Evolutionary conservation across 2,888 invertebrate species (phyloP).

Genomic region (Marasmarcha lunaedactyla): DNA sequence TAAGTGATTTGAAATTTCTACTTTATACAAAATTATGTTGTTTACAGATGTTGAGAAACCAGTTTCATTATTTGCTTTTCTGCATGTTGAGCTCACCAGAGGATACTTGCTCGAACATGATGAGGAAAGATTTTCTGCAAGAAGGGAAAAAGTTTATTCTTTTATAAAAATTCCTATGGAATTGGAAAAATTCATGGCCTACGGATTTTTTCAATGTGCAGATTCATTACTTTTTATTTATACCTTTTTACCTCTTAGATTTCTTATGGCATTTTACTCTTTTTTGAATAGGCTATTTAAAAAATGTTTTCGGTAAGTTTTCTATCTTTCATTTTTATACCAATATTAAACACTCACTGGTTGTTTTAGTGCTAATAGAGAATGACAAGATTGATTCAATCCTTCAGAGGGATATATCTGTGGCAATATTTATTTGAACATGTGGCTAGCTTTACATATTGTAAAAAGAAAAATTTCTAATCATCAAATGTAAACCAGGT

Average conservation of each 20-base stretch:
- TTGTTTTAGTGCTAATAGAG: too few species aligned
- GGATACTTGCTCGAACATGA: slow-evolving; percentile 96
- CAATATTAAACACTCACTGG: too few species aligned
- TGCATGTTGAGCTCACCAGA: slow-evolving; percentile 89
- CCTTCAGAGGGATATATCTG: too few species aligned
- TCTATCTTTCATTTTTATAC: slow-evolving; percentile 2
- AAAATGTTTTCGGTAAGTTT: slow-evolving; percentile 78
- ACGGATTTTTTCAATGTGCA: slow-evolving; percentile 95
- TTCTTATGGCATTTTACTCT: slow-evolving; percentile 87
- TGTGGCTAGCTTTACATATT: too few species aligned
- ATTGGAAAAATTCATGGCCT: slow-evolving; percentile 91
- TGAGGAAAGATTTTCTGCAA: slow-evolving; percentile 92
- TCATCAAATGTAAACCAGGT: too few species aligned
- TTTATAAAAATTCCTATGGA: slow-evolving; percentile 96
- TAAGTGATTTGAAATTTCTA: too few species aligned
- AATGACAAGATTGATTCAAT: too few species aligned
- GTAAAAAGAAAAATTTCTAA: too few species aligned
- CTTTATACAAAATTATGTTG: too few species aligned
- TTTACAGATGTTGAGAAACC: slow-evolving; percentile 50
- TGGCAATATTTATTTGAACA: too few species aligned
- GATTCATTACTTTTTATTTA: slow-evolving; percentile 98
- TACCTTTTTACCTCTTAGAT: slow-evolving; percentile 95
- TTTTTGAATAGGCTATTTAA: slow-evolving; percentile 79
- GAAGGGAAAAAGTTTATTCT: slow-evolving; percentile 95
- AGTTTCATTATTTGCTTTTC: slow-evolving; percentile 74